Percentiles rank a stretch among this genome's conserved stretches.
phyloP scores from a whole-genome alignment of 2,888 invertebrate genomes.

The Watsonalla binaria region DNA sequence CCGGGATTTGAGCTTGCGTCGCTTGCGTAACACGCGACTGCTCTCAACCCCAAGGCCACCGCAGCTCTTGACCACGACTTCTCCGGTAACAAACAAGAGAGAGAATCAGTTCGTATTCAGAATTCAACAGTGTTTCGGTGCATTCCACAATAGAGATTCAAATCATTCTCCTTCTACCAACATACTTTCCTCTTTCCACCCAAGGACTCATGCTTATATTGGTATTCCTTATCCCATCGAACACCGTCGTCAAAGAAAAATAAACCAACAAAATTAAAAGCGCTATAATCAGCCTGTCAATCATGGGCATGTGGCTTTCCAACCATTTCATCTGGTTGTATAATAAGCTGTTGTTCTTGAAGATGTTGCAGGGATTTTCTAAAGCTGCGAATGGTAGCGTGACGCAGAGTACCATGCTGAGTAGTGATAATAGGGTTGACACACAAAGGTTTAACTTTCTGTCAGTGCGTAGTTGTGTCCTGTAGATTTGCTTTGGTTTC shows the following conservation, averaged over 20 bases:
- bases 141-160: neutral
- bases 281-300: slow-evolving; percentile 37
- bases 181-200: slow-evolving; percentile 39
- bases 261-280: slow-evolving; percentile 28
- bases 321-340: slow-evolving; percentile 23
- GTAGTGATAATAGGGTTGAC: slow-evolving; percentile 38
- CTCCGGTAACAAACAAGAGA: too few relatives aligned
- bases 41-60: too few relatives aligned
- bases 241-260: slow-evolving; percentile 24
- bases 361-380: slow-evolving; percentile 33
- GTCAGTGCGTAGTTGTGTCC: slow-evolving; percentile 24
- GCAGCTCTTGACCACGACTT: too few relatives aligned
- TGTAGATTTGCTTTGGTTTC: slow-evolving; percentile 26
- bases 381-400: slow-evolving; percentile 39
- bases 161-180: neutral
- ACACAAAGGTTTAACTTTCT: slow-evolving; percentile 31
- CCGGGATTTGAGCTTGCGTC: too few relatives aligned
- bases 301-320: slow-evolving; percentile 25
- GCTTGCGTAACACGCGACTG: too few relatives aligned
- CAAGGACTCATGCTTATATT: slow-evolving; percentile 41
- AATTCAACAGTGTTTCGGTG: too few relatives aligned
- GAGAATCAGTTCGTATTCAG: too few relatives aligned
- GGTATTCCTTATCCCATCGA: slow-evolving; percentile 39
- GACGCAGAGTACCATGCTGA: slow-evolving; percentile 32
- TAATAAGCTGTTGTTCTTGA: slow-evolving; percentile 21